Conservation (phyloP, 1,140 invertebrate genomes). For the Colletes gigas region DNA sequence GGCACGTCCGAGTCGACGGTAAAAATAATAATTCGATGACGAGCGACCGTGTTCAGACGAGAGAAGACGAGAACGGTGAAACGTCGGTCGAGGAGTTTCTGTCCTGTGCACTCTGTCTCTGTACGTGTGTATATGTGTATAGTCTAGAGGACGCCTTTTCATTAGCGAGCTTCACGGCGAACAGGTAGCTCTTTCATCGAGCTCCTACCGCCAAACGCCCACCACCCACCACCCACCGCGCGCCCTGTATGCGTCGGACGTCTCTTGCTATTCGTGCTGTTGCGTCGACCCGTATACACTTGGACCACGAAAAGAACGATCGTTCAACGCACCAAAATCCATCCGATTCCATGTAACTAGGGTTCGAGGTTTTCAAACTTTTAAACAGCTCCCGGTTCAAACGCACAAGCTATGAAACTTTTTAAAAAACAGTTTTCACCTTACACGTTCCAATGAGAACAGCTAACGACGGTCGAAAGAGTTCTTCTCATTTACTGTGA, state of each 20-base stretch:
- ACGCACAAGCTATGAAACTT: too few species aligned
- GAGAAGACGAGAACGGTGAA: conserved; percentile 4
- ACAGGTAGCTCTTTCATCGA: conserved; percentile 1
- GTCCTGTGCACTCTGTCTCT: neutral
- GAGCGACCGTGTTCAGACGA: neutral
- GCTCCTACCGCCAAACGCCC: neutral
- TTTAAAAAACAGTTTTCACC: too few species aligned
- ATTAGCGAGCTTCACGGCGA: neutral
- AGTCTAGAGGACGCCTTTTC: neutral
- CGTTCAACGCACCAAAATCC: too few species aligned
- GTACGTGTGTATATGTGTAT: too few species aligned
- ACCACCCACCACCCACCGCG: too few species aligned
- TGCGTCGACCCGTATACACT: neutral
- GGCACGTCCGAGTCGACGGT: conserved; percentile 39
- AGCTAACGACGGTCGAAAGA: too few species aligned
- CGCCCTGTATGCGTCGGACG: neutral
- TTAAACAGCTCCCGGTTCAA: too few species aligned
- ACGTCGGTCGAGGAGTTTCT: neutral
- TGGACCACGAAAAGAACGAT: neutral
- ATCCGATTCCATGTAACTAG: too few species aligned
- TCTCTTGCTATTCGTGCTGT: neutral
- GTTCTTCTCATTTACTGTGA: too few species aligned
- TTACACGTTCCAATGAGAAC: too few species aligned
- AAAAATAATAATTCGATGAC: conserved; percentile 62
- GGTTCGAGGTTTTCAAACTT: too few species aligned